phyloP scores from a whole-genome alignment of 1,140 invertebrate species.

The Scaptomyza pallida region DNA sequence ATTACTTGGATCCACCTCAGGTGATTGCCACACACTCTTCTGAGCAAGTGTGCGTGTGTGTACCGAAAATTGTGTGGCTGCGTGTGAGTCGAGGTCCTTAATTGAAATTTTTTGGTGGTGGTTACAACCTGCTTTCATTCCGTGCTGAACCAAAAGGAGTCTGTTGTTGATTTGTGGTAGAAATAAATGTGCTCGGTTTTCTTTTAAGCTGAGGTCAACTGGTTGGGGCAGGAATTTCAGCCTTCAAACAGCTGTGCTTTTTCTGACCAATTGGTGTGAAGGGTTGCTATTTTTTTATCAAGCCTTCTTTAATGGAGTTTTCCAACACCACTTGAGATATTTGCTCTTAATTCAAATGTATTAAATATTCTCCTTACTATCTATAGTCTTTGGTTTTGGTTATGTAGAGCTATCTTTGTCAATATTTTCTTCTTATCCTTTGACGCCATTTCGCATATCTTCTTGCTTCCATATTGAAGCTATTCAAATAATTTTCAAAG shows the following conservation, averaged over 20 bases:
- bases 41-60: background rate
- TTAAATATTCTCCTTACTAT: no score
- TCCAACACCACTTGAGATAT: background rate
- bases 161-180: conserved; percentile 23
- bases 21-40: conserved; percentile 52
- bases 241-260: background rate
- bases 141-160: background rate
- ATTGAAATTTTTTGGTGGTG: conserved; percentile 59
- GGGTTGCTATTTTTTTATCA: background rate
- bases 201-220: background rate
- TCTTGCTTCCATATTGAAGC: no score
- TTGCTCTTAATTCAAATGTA: background rate
- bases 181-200: conserved; percentile 8
- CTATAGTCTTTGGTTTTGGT: no score
- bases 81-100: conserved; percentile 37
- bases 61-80: conserved; percentile 13
- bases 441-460: no score
- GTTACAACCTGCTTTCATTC: background rate
- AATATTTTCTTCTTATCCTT: no score
- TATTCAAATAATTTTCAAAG: background rate
- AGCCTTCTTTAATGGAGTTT: background rate
- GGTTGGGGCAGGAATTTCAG: conserved; percentile 1
- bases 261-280: background rate
- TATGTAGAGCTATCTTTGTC: no score
- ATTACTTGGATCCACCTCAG: conserved; percentile 70